These are phyloP conservation scores for Danio tinwini DNA, from an alignment of 2,797 vertebrate species.

Conservation along the genomic window DNA sequence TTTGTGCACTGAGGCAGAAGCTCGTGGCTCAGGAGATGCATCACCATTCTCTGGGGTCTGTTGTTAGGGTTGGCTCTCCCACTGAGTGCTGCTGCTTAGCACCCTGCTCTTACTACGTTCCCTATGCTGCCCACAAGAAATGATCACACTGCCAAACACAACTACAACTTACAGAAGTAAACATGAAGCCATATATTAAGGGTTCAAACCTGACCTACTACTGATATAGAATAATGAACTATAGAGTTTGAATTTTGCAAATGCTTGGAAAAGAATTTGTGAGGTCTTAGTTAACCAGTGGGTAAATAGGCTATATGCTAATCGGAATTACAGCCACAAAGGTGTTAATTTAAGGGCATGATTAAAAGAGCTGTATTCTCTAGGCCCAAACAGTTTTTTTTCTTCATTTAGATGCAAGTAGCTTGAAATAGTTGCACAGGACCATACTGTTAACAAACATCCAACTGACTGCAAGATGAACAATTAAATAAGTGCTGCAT, in stretches of 20 bases:
- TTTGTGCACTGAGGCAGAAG: conserved; percentile 50
- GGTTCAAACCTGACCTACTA: neutral
- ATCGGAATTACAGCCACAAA: neutral
- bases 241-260: neutral
- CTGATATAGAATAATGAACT: too few species aligned
- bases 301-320: neutral
- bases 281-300: neutral
- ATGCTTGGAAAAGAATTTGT: neutral
- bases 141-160: conserved; percentile 12
- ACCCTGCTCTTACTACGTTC: conserved; percentile 62
- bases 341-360: neutral
- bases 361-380: neutral
- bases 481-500: too few species aligned
- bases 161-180: neutral
- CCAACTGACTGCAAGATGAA: too few species aligned
- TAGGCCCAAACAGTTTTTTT: too few species aligned
- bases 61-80: conserved; percentile 68
- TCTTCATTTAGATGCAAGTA: too few species aligned
- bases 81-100: conserved; percentile 78
- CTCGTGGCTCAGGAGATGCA: conserved; percentile 53
- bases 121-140: conserved; percentile 22
- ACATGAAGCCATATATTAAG: neutral
- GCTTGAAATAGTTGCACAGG: too few species aligned
- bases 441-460: too few species aligned
- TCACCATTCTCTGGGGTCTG: conserved; percentile 67